A percentile compares a stretch with the other conserved stretches of the same genome.
phyloP scores from a whole-genome alignment of 2,797 vertebrate genomes.

The Botia almorhae region DNA sequence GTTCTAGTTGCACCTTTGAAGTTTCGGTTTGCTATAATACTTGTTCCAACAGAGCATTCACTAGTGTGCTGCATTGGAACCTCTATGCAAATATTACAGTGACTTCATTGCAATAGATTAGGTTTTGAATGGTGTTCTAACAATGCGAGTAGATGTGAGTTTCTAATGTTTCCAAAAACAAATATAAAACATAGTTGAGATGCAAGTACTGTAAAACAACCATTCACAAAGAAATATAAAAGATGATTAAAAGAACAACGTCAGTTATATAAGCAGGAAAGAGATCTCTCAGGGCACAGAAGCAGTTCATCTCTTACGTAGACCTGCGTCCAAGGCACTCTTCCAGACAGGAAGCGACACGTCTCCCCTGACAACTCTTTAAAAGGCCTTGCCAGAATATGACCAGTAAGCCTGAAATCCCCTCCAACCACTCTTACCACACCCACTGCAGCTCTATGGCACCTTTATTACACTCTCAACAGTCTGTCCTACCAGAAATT shows the following conservation, averaged over 20 bases:
- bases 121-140: neutral
- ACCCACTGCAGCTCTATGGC: slow-evolving; percentile 18
- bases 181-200: neutral
- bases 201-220: neutral
- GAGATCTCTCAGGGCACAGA: neutral
- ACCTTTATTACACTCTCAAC: slow-evolving; percentile 37
- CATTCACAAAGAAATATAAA: neutral
- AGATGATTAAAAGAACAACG: neutral
- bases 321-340: slow-evolving; percentile 46
- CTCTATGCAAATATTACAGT: neutral
- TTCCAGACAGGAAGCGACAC: slow-evolving; percentile 50
- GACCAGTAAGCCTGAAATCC: slow-evolving; percentile 42
- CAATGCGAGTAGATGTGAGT: no score
- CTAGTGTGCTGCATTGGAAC: no score
- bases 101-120: neutral
- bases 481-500: slow-evolving; percentile 29
- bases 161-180: no score
- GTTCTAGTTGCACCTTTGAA: neutral
- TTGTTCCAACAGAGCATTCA: no score
- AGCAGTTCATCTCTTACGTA: slow-evolving; percentile 41
- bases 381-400: slow-evolving; percentile 40
- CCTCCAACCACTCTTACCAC: slow-evolving; percentile 29
- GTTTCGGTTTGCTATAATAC: neutral
- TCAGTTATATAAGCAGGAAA: slow-evolving; percentile 12
- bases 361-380: slow-evolving; percentile 43